Percentiles rank a stretch among this genome's conserved stretches.
Evolutionary conservation across 2,797 vertebrate species (phyloP).

Genomic region (Scyliorhinus canicula): DNA sequence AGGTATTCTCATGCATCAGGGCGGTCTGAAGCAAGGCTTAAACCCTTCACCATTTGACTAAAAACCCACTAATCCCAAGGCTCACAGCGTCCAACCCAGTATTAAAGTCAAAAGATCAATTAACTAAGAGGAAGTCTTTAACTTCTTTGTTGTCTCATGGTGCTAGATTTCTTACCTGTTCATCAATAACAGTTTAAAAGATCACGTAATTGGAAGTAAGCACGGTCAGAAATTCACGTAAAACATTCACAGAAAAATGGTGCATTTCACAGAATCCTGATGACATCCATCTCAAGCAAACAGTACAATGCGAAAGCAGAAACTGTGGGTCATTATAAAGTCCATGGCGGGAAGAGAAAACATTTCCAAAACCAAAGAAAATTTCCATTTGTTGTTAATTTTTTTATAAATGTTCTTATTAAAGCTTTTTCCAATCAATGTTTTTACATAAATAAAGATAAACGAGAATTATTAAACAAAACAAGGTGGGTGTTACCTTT

Average conservation of each 20-base stretch:
- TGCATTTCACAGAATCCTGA: neutral
- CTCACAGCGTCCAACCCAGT: neutral
- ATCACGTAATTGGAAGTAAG: neutral
- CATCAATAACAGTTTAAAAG: neutral
- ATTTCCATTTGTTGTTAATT: too few species aligned
- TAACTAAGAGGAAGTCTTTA: neutral
- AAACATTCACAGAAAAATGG: neutral
- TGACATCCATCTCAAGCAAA: neutral
- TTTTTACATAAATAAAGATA: too few species aligned
- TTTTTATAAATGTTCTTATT: too few species aligned
- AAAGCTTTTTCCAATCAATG: too few species aligned
- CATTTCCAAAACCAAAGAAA: neutral
- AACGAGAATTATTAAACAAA: too few species aligned
- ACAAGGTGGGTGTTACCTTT: too few species aligned
- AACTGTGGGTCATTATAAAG: neutral
- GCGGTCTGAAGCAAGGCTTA: neutral
- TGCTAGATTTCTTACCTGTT: neutral
- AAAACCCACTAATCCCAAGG: neutral
- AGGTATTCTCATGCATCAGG: neutral
- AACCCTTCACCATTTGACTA: neutral
- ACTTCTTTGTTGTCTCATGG: neutral
- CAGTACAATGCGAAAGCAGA: neutral
- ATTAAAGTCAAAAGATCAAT: neutral
- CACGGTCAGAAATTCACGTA: neutral
- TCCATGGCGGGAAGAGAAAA: neutral